Percentiles rank a stretch among this genome's conserved stretches.
Conservation (phyloP, 2,888 invertebrate genomes). For the Tachina fera region DNA sequence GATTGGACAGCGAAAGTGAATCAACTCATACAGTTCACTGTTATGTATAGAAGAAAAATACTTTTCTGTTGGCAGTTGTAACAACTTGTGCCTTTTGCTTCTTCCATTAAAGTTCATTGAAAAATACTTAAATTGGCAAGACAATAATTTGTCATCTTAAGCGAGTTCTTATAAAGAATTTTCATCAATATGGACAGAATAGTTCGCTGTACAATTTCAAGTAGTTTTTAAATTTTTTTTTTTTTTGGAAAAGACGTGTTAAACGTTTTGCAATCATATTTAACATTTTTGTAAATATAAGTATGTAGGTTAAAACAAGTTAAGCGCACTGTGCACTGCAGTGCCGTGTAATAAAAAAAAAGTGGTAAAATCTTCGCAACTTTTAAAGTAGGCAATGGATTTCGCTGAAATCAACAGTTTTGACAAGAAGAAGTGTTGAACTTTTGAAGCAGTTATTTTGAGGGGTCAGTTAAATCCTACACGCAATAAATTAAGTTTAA, state of each 20-base stretch:
- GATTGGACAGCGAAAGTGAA: too few species aligned
- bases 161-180: conserved; percentile 2
- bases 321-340: background rate
- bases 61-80: conserved; percentile 14
- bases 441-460: too few species aligned
- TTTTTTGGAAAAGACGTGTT: conserved; percentile 17
- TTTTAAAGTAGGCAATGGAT: too few species aligned
- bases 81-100: conserved; percentile 2
- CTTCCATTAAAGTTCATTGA: background rate
- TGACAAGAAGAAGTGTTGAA: too few species aligned
- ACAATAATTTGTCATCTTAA: conserved; percentile 35
- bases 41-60: conserved; percentile 17
- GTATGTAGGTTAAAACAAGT: background rate
- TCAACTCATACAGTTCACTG: too few species aligned
- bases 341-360: too few species aligned
- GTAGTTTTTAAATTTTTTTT: conserved; percentile 17
- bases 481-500: too few species aligned
- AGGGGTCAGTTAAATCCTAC: too few species aligned
- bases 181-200: background rate
- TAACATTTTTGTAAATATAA: background rate
- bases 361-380: too few species aligned
- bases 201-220: background rate
- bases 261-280: conserved; percentile 8
- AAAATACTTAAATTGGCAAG: conserved; percentile 10
- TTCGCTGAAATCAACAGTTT: too few species aligned